Evolutionary conservation across 2,888 invertebrate species (phyloP), one percentile per base, ranked within the genome.

Genomic region (Erebia epiphron): DNA sequence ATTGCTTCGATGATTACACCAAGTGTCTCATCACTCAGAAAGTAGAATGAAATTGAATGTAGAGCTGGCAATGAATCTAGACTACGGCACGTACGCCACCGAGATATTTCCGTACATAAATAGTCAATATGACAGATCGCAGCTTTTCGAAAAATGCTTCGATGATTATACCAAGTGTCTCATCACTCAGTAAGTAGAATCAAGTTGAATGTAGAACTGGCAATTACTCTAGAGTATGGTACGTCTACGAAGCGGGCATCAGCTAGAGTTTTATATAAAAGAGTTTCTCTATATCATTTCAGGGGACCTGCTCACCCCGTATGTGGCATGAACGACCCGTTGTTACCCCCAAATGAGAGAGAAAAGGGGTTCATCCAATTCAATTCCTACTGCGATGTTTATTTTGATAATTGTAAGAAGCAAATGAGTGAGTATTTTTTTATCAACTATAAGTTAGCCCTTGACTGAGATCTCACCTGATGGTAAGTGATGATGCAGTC

Each of bases 321-420:
- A 3, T 80, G 80, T 64, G 74, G 71, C 8, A 69, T 68, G 16
- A 68, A 76, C 26, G 1, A 72, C 26, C 46, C 68, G 2, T 0
- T 3, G 1, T 26, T 71, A 0, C n/a, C 3, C 7, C 8, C 11
- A 57, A 0, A 26, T 26, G 35, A 35, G 7, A 18, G 26, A 35
- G 0, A 14, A 7, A 10, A 60, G 0, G 73, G 70, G 0, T 71
- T 41, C 16, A 13, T 13, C 2, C 71, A 69, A 1, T 74, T 60
- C 41, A 58, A 76, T 1, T 72, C 73, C 10, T 79, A 78, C 66
- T 83, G 83, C 54, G 79, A 82, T 18, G 68, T 70, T 5, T 79
- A 76, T 67, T 75, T 78, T 1, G 80, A 79, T 14, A 83, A 80
- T 54, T 83, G 83, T 46, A 71, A 75, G 54, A 49, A 71, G 16